These are phyloP conservation scores for Odontomyia ornata DNA, from an alignment of 2,888 invertebrate genomes.

Conservation along the genomic window DNA sequence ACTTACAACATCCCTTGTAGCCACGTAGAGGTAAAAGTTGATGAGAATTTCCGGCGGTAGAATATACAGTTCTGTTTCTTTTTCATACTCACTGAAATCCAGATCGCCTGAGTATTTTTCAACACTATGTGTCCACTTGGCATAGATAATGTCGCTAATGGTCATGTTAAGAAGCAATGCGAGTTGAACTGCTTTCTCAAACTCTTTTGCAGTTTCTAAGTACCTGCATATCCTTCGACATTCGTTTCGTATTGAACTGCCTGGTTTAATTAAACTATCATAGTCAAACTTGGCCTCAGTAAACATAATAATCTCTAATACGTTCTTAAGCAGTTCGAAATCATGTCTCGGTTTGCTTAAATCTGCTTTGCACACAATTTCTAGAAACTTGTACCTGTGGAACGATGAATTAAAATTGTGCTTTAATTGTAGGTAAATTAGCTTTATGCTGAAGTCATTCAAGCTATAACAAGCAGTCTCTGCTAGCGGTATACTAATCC, in stretches of 20 bases:
- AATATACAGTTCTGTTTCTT: slow-evolving; percentile 69
- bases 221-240: slow-evolving; percentile 65
- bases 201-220: slow-evolving; percentile 65
- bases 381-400: slow-evolving; percentile 72
- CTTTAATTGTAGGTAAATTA: slow-evolving; percentile 71
- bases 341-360: slow-evolving; percentile 66
- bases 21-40: slow-evolving; percentile 70
- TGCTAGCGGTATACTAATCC: slow-evolving; percentile 60
- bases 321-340: slow-evolving; percentile 64
- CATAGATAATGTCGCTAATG: slow-evolving; percentile 64
- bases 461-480: slow-evolving; percentile 64
- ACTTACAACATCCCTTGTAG: slow-evolving; percentile 64
- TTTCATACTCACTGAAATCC: slow-evolving; percentile 69
- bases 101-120: slow-evolving; percentile 65
- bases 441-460: slow-evolving; percentile 67
- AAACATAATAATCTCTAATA: slow-evolving; percentile 67
- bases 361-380: slow-evolving; percentile 68
- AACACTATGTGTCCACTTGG: slow-evolving; percentile 65
- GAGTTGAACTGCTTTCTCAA: slow-evolving; percentile 66
- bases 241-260: slow-evolving; percentile 55
- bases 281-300: slow-evolving; percentile 43
- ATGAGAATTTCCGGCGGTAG: slow-evolving; percentile 72
- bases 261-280: slow-evolving; percentile 31
- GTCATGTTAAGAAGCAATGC: slow-evolving; percentile 64
- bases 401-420: slow-evolving; percentile 71